phyloP scores from a whole-genome alignment of 1,140 invertebrate genomes.

The Drosophila oshimai region DNA sequence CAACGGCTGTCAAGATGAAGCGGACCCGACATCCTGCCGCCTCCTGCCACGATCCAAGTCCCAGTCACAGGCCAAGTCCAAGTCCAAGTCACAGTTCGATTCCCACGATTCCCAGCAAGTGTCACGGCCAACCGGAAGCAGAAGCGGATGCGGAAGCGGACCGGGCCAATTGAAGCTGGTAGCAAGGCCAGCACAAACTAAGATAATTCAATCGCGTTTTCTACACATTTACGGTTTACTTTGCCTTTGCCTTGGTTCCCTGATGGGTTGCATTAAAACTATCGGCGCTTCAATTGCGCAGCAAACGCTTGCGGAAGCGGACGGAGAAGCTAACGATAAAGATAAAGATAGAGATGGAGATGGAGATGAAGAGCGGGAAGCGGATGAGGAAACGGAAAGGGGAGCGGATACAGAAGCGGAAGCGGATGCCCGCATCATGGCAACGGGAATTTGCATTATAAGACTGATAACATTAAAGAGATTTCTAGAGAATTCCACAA shows the following conservation, averaged over 20 bases:
- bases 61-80: not conserved
- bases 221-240: slow-evolving; percentile 71
- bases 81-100: slow-evolving; percentile 9
- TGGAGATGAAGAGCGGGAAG: not conserved
- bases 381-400: slow-evolving; percentile 8
- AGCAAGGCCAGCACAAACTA: slow-evolving; percentile 29
- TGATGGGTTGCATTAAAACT: slow-evolving; percentile 67
- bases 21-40: slow-evolving; percentile 12
- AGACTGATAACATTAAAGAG: slow-evolving; percentile 83
- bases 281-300: slow-evolving; percentile 49
- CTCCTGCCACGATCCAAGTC: not conserved
- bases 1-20: slow-evolving; percentile 81
- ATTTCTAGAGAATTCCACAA: slow-evolving; percentile 74
- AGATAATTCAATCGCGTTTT: slow-evolving; percentile 72
- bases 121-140: slow-evolving; percentile 19
- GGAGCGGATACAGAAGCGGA: slow-evolving; percentile 16
- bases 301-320: slow-evolving; percentile 31
- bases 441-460: slow-evolving; percentile 82
- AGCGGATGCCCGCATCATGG: slow-evolving; percentile 56
- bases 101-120: slow-evolving; percentile 9
- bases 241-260: slow-evolving; percentile 65
- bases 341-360: slow-evolving; percentile 1
- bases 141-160: not conserved
- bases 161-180: slow-evolving; percentile 13
- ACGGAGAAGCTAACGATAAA: slow-evolving; percentile 6